Evolutionary conservation across 2,888 invertebrate species (phyloP), one percentile per base, ranked within the genome.

Genomic region (Apamea monoglypha): DNA sequence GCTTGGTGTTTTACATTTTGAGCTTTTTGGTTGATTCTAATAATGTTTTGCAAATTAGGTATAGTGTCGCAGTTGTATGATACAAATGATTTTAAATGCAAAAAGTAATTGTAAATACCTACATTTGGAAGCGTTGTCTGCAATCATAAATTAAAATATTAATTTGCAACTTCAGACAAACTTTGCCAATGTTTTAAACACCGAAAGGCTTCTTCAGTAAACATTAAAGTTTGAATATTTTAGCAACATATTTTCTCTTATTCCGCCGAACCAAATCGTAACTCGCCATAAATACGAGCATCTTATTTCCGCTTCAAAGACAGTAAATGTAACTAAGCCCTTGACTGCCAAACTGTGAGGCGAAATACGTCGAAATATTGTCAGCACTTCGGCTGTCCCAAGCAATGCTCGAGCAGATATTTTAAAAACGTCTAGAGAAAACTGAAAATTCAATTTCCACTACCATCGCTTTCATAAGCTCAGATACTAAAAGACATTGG

Each of bases 401-500:
- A 72, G 63, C 64, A 81, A 70, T 71, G 64, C 72, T 74, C 10
- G 7, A 44, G 67, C 5, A 74, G 77, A 81, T 85, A 85, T 87
- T 88, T 88, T 80, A 47, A 88, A 89, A 89, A 81, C 80, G 56
- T 83, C 77, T 75, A 75, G 12, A 78, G 84, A 32, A 81, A 82
- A 88, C 81, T 87, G 85, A 63, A 83, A 89, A 87, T 89, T 89
- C 74, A 89, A 89, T 89, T 89, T 89, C 79, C 80, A 87, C 66
- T 75, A 40, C 63, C 82, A 78, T 79, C 78, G 71, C 80, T 87
- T 85, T 85, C 81, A 83, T 87, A 88, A 89, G 78, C 80, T 88
- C 59, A 67, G 73, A 82, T 85, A 79, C 80, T 87, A 82, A 76
- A 88, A 77, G 87, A 85, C 83, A 82, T 83, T 76, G 82, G 29